Base-by-base conservation (phyloP, 2,797 vertebrate species). In the Poeciliopsis presidionis region DNA sequence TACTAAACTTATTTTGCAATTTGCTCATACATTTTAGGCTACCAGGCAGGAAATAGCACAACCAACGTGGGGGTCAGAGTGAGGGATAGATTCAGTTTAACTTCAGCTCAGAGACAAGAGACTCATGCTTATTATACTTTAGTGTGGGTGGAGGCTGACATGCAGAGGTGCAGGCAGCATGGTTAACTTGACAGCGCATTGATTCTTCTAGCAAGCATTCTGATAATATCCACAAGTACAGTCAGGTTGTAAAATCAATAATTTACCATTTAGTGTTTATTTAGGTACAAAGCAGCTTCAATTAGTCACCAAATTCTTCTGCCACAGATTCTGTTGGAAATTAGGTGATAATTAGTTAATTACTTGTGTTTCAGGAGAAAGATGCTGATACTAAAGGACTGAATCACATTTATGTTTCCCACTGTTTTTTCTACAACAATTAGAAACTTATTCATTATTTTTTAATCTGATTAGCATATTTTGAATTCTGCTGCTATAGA, bases 21-120 rank as follows among this genome's bases (percentile, higher is more conserved):
- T 25, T 65, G 14, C 41, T 67, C 61, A 46, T 30, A 63, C 13
- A 25, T 28, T 77, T 90, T 79, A 77, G 72, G 67, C 76, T 75
- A 72, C 36, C 1, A 65, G 36, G 20, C 28, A 75, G 67, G 41
- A 81, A 76, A 72, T 7, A 39, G 51, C 49, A 7, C 41, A n/a
- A 69, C 33, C 49, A 12, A 28, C 73, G 67, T 28, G 47, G 57
- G 71, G 25, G n/a, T 76, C n/a, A 74, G 25, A 0, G 63, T 59
- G 28, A 43, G 57, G 72, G 30, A 51, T 63, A 22, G 46, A 46
- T 51, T 36, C 1, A 5, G 2, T 53, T 63, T 67, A 30, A 45
- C 33, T 63, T 39, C 11, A 47, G 16, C 16, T 30, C 14, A 55
- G 39, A 8, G 43, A 7, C 36, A 33, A 69, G 12, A 67, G 16